These are phyloP conservation scores for Oedothorax gibbosus DNA, from an alignment of 1,140 invertebrate genomes.

Conservation along the genomic window DNA sequence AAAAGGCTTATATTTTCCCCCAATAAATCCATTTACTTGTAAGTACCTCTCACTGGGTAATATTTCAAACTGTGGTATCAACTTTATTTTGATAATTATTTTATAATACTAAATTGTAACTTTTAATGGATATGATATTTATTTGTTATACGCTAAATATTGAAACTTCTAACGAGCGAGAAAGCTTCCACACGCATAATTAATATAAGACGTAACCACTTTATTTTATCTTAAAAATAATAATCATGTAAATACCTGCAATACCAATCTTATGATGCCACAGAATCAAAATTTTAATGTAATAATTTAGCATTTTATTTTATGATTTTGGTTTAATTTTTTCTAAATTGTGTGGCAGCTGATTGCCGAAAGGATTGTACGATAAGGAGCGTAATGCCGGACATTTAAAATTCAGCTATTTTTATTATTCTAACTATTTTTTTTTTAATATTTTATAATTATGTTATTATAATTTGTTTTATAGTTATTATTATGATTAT, in stretches of 20 bases:
- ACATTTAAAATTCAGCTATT: too few species aligned
- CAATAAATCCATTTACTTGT: too few species aligned
- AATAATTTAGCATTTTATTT: neutral
- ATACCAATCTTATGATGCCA: neutral
- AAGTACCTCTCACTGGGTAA: too few species aligned
- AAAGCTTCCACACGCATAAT: neutral
- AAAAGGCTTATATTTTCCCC: too few species aligned
- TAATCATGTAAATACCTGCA: too few species aligned
- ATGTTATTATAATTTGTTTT: too few species aligned
- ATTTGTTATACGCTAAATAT: slow-evolving; percentile 12
- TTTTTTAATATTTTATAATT: too few species aligned
- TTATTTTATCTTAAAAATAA: too few species aligned
- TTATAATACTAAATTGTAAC: neutral
- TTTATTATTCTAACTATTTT: too few species aligned
- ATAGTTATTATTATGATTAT: too few species aligned
- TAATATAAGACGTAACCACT: neutral
- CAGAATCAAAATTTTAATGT: neutral
- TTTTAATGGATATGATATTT: neutral
- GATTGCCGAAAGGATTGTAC: neutral
- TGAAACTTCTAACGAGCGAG: neutral
- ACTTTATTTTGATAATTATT: neutral
- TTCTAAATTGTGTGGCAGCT: slow-evolving; percentile 17
- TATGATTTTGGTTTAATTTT: neutral
- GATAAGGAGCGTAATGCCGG: neutral
- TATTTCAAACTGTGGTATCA: slow-evolving; percentile 13